phyloP scores from a whole-genome alignment of 1,140 invertebrate species.

The Aphaenogaster ashmeadi region DNA sequence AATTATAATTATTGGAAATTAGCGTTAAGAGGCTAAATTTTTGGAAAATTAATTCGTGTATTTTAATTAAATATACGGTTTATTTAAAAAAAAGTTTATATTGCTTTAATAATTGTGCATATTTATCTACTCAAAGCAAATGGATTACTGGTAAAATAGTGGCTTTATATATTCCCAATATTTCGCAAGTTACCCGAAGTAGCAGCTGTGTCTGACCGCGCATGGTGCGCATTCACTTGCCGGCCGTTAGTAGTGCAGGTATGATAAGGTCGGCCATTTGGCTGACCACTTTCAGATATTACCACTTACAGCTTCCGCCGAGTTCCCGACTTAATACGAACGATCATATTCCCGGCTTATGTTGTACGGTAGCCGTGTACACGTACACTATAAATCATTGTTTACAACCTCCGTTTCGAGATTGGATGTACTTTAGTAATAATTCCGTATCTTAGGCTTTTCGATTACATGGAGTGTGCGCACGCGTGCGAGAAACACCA shows the following conservation, averaged over 20 bases:
- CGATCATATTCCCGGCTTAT: slow-evolving; percentile 52
- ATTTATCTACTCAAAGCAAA: slow-evolving; percentile 6
- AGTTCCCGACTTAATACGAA: slow-evolving; percentile 38
- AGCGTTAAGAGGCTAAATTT: not conserved
- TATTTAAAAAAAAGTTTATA: not conserved
- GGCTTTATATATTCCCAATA: not conserved
- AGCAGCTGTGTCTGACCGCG: slow-evolving; percentile 61
- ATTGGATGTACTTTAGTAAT: slow-evolving; percentile 42
- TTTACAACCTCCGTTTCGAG: slow-evolving; percentile 35
- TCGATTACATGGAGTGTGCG: not conserved
- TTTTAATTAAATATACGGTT: not conserved
- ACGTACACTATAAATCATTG: slow-evolving; percentile 52
- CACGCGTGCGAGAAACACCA: not conserved
- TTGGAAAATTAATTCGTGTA: not conserved
- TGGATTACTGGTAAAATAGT: slow-evolving; percentile 15
- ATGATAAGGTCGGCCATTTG: slow-evolving; percentile 68
- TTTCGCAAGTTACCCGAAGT: slow-evolving; percentile 50
- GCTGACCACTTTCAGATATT: slow-evolving; percentile 72
- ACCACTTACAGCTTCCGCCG: slow-evolving; percentile 58
- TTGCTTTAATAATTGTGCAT: not conserved
- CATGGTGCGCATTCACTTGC: slow-evolving; percentile 58
- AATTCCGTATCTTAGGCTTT: not conserved
- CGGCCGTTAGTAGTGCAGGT: slow-evolving; percentile 66
- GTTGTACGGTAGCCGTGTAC: not conserved
- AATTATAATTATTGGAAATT: not conserved